phyloP scores from a whole-genome alignment of 2,888 invertebrate genomes.

The Elaeidobius kamerunicus region DNA sequence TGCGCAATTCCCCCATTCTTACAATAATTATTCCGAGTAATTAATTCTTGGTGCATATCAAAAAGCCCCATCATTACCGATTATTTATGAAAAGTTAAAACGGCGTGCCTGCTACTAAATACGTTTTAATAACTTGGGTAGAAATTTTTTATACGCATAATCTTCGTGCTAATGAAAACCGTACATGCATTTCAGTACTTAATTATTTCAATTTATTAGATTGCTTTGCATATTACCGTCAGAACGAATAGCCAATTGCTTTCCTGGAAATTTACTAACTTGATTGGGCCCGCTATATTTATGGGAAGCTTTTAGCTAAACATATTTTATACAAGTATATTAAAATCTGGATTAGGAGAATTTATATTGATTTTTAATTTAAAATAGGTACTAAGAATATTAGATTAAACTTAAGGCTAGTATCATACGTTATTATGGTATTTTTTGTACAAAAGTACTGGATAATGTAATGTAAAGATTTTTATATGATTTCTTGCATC shows the following conservation, averaged over 20 bases:
- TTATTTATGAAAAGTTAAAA: constrained; percentile 19
- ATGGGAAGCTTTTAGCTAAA: constrained; percentile 4
- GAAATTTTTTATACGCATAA: constrained; percentile 22
- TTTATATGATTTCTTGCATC: too few species aligned
- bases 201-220: constrained; percentile 25
- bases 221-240: constrained; percentile 17
- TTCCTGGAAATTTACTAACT: constrained; percentile 3
- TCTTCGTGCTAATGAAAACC: constrained; percentile 10
- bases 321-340: not conserved
- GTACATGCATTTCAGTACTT: constrained; percentile 17
- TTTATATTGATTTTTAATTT: not conserved
- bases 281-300: constrained; percentile 1
- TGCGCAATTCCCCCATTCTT: too few species aligned
- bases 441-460: too few species aligned
- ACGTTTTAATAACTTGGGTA: constrained; percentile 22
- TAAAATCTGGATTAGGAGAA: not conserved
- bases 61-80: not conserved
- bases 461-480: too few species aligned
- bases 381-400: too few species aligned
- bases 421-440: too few species aligned
- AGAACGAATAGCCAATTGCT: constrained; percentile 4
- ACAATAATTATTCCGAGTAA: not conserved
- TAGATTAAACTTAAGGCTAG: too few species aligned
- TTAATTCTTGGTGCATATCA: not conserved
- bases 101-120: constrained; percentile 17